Evolutionary conservation across 2,113 vertebrate species (phyloP).

Genomic region (Pogona vitticeps): DNA sequence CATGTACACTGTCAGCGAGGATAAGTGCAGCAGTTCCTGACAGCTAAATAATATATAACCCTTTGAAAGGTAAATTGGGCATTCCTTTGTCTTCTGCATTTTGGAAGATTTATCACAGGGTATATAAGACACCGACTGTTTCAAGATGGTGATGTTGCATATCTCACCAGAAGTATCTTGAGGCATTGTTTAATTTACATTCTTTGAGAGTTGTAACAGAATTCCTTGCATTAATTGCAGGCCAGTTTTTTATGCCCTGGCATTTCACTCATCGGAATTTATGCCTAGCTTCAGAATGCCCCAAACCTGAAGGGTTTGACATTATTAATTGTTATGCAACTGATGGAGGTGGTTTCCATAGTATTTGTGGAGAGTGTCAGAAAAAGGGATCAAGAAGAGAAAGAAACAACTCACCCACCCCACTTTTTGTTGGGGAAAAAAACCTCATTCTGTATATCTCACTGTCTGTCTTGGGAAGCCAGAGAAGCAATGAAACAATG

Average conservation of each 20-base stretch:
- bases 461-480: background rate
- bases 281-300: background rate
- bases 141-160: background rate
- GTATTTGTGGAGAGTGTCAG: background rate
- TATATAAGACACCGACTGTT: background rate
- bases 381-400: background rate
- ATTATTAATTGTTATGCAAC: background rate
- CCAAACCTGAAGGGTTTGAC: slow-evolving; percentile 2
- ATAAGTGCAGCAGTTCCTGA: background rate
- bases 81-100: background rate
- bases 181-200: background rate
- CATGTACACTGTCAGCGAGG: background rate
- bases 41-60: background rate
- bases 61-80: background rate
- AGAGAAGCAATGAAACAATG: background rate
- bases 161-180: background rate
- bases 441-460: too few relatives aligned
- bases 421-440: too few relatives aligned
- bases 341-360: background rate
- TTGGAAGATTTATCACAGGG: slow-evolving; percentile 4
- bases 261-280: background rate
- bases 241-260: background rate
- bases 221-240: slow-evolving; percentile 9
- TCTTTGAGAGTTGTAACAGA: background rate
- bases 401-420: background rate